phyloP scores from a whole-genome alignment of 2,113 vertebrate genomes.

The Microtus oregoni region DNA sequence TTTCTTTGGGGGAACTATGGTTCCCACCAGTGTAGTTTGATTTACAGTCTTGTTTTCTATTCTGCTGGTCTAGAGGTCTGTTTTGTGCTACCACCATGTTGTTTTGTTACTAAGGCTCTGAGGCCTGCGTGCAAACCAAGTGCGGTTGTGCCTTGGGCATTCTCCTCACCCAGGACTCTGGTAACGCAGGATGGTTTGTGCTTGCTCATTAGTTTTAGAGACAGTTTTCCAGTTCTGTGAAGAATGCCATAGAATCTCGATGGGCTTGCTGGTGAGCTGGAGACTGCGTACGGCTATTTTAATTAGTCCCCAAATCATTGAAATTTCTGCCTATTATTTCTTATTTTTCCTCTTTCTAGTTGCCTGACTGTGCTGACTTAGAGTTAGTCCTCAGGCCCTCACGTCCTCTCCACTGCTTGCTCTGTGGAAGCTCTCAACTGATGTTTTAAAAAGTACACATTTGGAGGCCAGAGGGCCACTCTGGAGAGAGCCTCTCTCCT shows the following conservation, averaged over 20 bases:
- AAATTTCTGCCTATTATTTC: background rate
- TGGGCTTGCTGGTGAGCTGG: background rate
- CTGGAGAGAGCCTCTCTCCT: background rate
- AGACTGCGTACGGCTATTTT: background rate
- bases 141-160: accelerated
- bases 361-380: background rate
- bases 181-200: too few species aligned
- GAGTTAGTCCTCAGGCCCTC: background rate
- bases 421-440: background rate
- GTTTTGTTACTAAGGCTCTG: background rate
- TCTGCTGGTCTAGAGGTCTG: background rate
- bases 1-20: too few species aligned
- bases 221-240: background rate
- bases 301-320: background rate
- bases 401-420: background rate
- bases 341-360: background rate
- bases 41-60: background rate
- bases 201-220: background rate
- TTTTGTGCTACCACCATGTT: too few species aligned
- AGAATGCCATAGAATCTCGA: background rate
- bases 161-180: background rate
- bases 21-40: background rate
- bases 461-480: too few species aligned
- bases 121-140: background rate
- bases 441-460: background rate